phyloP scores from a whole-genome alignment of 2,888 invertebrate genomes.

The Antheraea assamensis region DNA sequence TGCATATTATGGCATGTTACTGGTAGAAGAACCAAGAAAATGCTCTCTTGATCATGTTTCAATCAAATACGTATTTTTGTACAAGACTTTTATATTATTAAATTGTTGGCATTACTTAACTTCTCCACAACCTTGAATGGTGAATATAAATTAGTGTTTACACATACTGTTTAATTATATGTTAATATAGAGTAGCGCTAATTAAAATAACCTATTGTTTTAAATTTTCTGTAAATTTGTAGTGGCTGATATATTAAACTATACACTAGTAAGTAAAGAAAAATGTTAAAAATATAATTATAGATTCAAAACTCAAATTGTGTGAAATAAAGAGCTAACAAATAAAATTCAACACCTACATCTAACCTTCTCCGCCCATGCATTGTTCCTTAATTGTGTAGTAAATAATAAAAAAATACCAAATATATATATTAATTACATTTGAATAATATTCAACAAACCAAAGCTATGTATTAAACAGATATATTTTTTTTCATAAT shows the following conservation, averaged over 20 bases:
- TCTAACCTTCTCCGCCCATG: neutral
- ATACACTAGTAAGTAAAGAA: too few species aligned
- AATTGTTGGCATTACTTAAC: neutral
- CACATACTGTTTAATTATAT: neutral
- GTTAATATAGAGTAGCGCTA: neutral
- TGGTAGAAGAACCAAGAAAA: too few species aligned
- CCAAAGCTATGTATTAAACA: neutral
- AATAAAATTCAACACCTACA: neutral
- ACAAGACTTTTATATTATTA: neutral
- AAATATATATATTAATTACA: neutral
- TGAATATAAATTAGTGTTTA: constrained; percentile 9
- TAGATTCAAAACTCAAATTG: too few species aligned
- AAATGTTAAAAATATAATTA: neutral
- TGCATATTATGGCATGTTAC: too few species aligned
- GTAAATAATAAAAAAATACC: neutral
- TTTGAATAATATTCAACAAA: neutral
- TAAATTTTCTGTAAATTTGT: too few species aligned
- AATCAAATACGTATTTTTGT: neutral
- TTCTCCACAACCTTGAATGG: neutral
- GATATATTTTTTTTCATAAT: neutral
- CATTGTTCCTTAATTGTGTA: neutral
- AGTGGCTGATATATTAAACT: too few species aligned
- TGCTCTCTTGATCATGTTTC: neutral
- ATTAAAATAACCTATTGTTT: too few species aligned
- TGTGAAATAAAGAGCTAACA: too few species aligned